Percentiles rank a stretch among this genome's conserved stretches.
Conservation (phyloP, 2,797 vertebrate species). For the Galago senegalensis region DNA sequence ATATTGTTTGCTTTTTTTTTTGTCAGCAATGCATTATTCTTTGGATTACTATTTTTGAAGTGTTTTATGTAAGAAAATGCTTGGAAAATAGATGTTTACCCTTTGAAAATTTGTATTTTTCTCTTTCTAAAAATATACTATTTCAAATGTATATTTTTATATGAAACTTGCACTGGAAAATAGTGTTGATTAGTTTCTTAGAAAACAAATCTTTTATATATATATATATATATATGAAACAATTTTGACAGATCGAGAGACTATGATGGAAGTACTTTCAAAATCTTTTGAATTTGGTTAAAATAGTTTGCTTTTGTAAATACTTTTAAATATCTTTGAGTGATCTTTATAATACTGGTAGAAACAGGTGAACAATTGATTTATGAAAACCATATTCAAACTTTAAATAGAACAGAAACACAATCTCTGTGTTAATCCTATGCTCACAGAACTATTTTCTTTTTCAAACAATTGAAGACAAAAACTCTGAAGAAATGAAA, state of each 20-base stretch:
- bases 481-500: neutral
- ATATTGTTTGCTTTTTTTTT: slow-evolving; percentile 35
- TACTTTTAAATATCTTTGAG: neutral
- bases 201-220: neutral
- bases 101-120: slow-evolving; percentile 14
- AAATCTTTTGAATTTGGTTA: neutral
- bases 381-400: neutral
- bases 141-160: neutral
- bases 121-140: neutral
- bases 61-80: neutral
- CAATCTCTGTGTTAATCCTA: neutral
- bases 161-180: neutral
- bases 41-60: neutral
- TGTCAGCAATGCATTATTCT: neutral
- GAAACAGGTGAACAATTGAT: neutral
- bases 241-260: neutral
- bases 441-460: neutral
- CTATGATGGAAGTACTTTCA: neutral
- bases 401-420: slow-evolving; percentile 9
- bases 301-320: neutral
- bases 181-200: neutral
- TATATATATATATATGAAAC: no score
- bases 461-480: neutral
- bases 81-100: neutral
- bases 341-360: neutral